A percentile compares a stretch with the other conserved stretches of the same genome.
Conservation (phyloP, 2,797 vertebrate species). For the Esox masquinongy region DNA sequence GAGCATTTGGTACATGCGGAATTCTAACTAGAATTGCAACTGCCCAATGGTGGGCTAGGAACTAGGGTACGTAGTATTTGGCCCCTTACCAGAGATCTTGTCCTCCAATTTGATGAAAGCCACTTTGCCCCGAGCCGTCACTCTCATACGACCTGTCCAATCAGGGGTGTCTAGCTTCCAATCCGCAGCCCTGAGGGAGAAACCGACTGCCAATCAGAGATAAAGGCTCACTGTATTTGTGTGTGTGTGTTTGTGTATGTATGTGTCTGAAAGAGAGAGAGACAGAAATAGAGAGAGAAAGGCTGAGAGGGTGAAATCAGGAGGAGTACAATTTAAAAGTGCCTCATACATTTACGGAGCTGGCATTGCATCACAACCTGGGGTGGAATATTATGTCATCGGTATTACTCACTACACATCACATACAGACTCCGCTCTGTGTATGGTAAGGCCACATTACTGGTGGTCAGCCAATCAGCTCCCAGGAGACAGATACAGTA, state of each 20-base stretch:
- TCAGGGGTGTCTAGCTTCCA: slow-evolving; percentile 96
- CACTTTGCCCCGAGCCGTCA: slow-evolving; percentile 91
- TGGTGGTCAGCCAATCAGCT: slow-evolving; percentile 29
- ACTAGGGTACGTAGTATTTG: neutral
- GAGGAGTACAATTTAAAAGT: slow-evolving; percentile 1
- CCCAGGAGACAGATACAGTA: slow-evolving; percentile 20
- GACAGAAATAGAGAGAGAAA: neutral
- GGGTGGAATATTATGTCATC: slow-evolving; percentile 57
- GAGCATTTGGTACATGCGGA: neutral
- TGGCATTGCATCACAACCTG: slow-evolving; percentile 32
- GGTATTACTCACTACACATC: slow-evolving; percentile 47
- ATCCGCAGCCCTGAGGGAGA: slow-evolving; percentile 85
- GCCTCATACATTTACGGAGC: slow-evolving; percentile 19
- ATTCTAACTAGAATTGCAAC: neutral
- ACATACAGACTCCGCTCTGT: slow-evolving; percentile 24
- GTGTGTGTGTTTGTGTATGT: neutral
- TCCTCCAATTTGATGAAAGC: slow-evolving; percentile 94
- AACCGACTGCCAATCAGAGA: slow-evolving; percentile 13
- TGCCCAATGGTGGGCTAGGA: neutral
- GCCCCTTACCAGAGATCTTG: slow-evolving; percentile 87
- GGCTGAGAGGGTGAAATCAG: neutral
- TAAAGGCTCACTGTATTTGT: neutral
- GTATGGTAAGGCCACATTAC: slow-evolving; percentile 52
- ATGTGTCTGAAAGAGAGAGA: neutral
- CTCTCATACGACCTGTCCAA: slow-evolving; percentile 92